Evolutionary conservation across 1,140 invertebrate species (phyloP).

Genomic region (Ooceraea biroi): DNA sequence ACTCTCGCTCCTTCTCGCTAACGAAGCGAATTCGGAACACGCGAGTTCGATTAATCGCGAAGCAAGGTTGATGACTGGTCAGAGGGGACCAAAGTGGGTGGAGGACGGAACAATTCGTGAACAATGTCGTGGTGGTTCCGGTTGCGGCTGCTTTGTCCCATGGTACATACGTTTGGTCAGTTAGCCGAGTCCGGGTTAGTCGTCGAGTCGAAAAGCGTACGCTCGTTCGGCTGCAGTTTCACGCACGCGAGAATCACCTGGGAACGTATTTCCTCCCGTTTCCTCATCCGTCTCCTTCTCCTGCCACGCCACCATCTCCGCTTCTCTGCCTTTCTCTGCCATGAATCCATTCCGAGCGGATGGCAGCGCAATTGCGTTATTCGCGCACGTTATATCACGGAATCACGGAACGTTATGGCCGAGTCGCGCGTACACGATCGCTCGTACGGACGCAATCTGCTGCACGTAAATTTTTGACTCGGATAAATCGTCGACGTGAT

Average conservation of each 20-base stretch:
- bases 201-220: slow-evolving; percentile 57
- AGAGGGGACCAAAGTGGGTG: too few species aligned
- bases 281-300: background rate
- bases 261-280: slow-evolving; percentile 8
- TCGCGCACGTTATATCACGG: slow-evolving; percentile 44
- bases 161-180: slow-evolving; percentile 57
- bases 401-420: slow-evolving; percentile 47
- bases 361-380: slow-evolving; percentile 38
- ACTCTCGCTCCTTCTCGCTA: too few species aligned
- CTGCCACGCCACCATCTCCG: background rate
- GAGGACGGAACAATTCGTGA: slow-evolving; percentile 62
- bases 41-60: slow-evolving; percentile 4
- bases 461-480: slow-evolving; percentile 18
- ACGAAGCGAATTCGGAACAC: background rate
- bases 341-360: slow-evolving; percentile 33
- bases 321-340: background rate
- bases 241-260: slow-evolving; percentile 33
- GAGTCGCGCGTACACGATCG: slow-evolving; percentile 23
- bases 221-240: slow-evolving; percentile 37
- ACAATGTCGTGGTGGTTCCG: slow-evolving; percentile 58
- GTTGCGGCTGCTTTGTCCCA: slow-evolving; percentile 60
- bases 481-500: slow-evolving; percentile 15
- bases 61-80: slow-evolving; percentile 10
- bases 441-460: slow-evolving; percentile 10
- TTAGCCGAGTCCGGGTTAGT: slow-evolving; percentile 65